phyloP scores from a whole-genome alignment of 2,797 vertebrate genomes.

The Meriones psammophilus region DNA sequence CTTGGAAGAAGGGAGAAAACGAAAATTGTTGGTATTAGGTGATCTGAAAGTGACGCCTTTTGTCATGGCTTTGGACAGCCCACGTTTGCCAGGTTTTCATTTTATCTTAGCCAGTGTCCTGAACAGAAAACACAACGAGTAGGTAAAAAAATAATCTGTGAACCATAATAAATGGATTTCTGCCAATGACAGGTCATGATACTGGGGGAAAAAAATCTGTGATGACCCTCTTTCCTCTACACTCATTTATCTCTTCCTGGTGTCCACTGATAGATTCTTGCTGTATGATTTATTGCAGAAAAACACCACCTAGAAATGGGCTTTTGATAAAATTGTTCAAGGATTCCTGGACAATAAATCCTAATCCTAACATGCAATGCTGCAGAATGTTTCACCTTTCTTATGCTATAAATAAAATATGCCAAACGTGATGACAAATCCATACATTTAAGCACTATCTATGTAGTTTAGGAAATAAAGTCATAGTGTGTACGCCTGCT shows the following conservation, averaged over 20 bases:
- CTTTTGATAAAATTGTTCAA: slow-evolving; percentile 99
- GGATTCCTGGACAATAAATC: slow-evolving; percentile 99
- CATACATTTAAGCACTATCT: slow-evolving; percentile 95
- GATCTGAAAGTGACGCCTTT: slow-evolving; percentile 87
- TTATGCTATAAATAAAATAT: slow-evolving; percentile 97
- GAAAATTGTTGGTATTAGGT: slow-evolving; percentile 37
- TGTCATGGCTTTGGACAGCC: slow-evolving; percentile 88
- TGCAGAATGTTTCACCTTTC: slow-evolving; percentile 98
- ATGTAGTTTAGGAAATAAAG: slow-evolving; percentile 93
- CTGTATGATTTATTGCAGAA: slow-evolving; percentile 99
- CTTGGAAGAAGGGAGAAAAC: background rate
- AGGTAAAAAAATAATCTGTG: slow-evolving; percentile 97
- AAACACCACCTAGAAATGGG: slow-evolving; percentile 99
- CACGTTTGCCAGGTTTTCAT: slow-evolving; percentile 87
- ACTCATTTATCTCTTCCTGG: slow-evolving; percentile 99
- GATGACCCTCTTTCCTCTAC: slow-evolving; percentile 98
- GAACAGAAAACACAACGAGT: slow-evolving; percentile 93
- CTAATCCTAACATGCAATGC: slow-evolving; percentile 98
- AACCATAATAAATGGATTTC: slow-evolving; percentile 94
- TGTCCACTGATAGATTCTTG: slow-evolving; percentile 98
- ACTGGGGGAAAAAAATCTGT: slow-evolving; percentile 95
- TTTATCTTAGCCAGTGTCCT: slow-evolving; percentile 90
- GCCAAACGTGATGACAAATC: slow-evolving; percentile 96
- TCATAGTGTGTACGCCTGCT: slow-evolving; percentile 85
- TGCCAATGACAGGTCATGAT: slow-evolving; percentile 94